phyloP scores from a whole-genome alignment of 1,140 invertebrate genomes.

The Kradibia gibbosae region DNA sequence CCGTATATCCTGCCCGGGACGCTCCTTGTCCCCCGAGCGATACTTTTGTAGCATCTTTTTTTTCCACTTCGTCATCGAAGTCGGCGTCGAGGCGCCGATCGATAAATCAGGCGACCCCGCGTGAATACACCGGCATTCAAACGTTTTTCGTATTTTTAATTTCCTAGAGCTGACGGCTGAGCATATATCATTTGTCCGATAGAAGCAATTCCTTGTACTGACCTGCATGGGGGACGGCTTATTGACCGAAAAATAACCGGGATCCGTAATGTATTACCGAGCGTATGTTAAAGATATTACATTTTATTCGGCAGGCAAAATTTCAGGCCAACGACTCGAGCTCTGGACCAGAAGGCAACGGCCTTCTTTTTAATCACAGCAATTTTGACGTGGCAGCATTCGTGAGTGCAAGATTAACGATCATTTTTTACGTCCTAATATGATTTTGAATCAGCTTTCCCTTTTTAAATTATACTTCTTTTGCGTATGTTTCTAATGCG shows the following conservation, averaged over 20 bases:
- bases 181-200: not conserved
- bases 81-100: not conserved
- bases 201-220: not conserved
- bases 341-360: too few species aligned
- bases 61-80: not conserved
- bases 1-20: not conserved
- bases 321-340: too few species aligned
- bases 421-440: too few species aligned
- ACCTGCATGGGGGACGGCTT: not conserved
- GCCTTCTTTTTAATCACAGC: too few species aligned
- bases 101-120: not conserved
- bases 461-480: too few species aligned
- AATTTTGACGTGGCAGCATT: too few species aligned
- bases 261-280: not conserved
- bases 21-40: not conserved
- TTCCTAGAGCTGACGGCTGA: not conserved
- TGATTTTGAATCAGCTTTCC: too few species aligned
- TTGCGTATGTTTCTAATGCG: too few species aligned
- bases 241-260: not conserved
- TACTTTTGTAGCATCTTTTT: slow-evolving; percentile 1
- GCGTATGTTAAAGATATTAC: too few species aligned
- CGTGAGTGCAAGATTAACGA: too few species aligned
- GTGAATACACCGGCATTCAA: slow-evolving; percentile 3
- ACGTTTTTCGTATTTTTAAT: slow-evolving; percentile 11
- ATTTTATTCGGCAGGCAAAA: too few species aligned